These are phyloP conservation scores for Edolisoma coerulescens DNA, from an alignment of 2,113 vertebrate genomes.

Conservation along the genomic window DNA sequence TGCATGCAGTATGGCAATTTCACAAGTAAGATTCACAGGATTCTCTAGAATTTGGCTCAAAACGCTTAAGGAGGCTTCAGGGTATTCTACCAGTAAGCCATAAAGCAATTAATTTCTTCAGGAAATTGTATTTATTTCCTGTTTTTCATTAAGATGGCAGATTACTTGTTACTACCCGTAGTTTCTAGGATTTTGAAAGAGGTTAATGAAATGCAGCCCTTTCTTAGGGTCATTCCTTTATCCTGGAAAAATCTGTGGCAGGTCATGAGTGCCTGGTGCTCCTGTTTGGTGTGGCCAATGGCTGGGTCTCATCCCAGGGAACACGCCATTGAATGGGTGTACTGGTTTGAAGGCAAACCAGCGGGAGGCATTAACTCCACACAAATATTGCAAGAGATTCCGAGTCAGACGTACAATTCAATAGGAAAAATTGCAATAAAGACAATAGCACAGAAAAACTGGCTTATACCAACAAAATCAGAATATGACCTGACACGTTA, in stretches of 20 bases:
- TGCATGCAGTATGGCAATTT: background rate
- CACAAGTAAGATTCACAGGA: background rate
- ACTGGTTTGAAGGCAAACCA: background rate
- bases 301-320: background rate
- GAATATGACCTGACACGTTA: background rate
- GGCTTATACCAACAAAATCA: background rate
- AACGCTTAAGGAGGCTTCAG: background rate
- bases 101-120: background rate
- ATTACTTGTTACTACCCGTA: background rate
- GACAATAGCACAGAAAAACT: background rate
- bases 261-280: rapidly evolving
- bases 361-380: background rate
- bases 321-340: rapidly evolving
- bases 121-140: background rate
- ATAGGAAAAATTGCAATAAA: background rate
- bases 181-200: background rate
- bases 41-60: background rate
- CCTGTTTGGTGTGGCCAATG: rapidly evolving
- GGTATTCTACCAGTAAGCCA: background rate
- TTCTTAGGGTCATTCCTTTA: background rate
- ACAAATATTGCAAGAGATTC: background rate
- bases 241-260: background rate
- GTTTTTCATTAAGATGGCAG: background rate
- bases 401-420: background rate
- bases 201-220: background rate